These are phyloP conservation scores for Hydraecia micacea DNA, from an alignment of 2,888 invertebrate genomes.

Conservation along the genomic window DNA sequence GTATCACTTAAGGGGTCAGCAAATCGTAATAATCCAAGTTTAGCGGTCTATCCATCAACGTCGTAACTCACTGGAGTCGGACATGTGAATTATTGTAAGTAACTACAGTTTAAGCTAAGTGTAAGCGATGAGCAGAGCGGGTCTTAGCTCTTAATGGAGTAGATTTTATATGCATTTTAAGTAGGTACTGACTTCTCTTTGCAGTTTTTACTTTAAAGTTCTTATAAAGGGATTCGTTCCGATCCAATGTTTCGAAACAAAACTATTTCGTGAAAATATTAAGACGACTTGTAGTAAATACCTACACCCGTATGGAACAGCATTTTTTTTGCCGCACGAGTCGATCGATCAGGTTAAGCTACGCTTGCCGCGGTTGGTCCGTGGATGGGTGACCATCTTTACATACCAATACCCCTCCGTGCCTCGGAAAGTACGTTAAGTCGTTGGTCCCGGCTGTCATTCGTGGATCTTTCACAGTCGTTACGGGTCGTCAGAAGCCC, in stretches of 20 bases:
- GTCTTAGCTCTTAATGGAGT: conserved; percentile 9
- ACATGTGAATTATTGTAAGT: conserved; percentile 67
- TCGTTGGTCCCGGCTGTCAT: too few species aligned
- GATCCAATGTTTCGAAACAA: neutral
- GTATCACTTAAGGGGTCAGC: conserved; percentile 45
- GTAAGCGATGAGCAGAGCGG: conserved; percentile 42
- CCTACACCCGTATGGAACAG: too few species aligned
- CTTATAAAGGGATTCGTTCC: neutral
- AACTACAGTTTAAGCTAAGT: conserved; percentile 51
- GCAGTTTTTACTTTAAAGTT: neutral
- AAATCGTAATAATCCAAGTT: conserved; percentile 56
- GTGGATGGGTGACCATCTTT: too few species aligned
- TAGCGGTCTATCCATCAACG: conserved; percentile 65
- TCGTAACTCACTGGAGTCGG: conserved; percentile 53
- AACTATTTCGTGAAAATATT: neutral
- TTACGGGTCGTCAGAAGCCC: too few species aligned
- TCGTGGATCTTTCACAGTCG: too few species aligned
- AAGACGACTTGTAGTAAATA: neutral
- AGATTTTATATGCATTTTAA: conserved; percentile 2
- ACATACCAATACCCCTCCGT: too few species aligned
- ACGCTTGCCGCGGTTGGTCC: too few species aligned
- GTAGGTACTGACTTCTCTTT: neutral
- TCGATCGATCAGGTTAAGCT: too few species aligned
- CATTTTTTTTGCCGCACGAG: too few species aligned
- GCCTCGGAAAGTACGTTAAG: too few species aligned